Base-by-base conservation (phyloP, 2,797 vertebrate species). In the Urophycis tenuis region DNA sequence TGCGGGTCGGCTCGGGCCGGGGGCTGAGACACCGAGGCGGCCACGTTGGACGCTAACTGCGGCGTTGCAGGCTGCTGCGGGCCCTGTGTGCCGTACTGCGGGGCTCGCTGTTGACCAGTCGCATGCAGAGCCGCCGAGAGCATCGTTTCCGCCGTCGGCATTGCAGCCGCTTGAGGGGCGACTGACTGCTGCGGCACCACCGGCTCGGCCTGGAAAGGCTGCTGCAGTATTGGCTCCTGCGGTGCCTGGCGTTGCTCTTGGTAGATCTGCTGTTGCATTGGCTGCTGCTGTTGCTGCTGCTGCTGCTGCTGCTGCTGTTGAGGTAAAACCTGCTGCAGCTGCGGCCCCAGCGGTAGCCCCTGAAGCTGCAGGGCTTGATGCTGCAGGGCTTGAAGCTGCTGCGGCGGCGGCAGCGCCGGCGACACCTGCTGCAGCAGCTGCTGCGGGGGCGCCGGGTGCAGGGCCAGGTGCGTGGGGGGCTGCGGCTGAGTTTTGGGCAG, bases 241-340 rank as follows among this genome's bases (percentile, higher is more conserved):
- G 87, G 90, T 11, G 88, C 77, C 7, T 85, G 86, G 72, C 81
- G 72, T 81, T 90, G 87, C 25, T 90, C 88, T 75, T 84, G 90
- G 49, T 88, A 83, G 9, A 80, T 78, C 81, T 88, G 89, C 73
- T 84, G 78, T 33, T 91, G 89, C 22, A 81, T 64, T n/a, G 78
- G 85, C 25, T 83, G 84, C 29, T 84, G 81, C 8, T 87, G 78
- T 71, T 82, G 82, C 39, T 78, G 81, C 64, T 85, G 84, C 39
- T 81, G 67, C 64, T 84, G 82, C 30, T n/a, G 84, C 29, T 84
- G 81, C 8, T 87, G 78, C 70, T 82, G 82, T 25, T 75, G 83
- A 11, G 74, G 35, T 72, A 85, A 33, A 12, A 80, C 29, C 39
- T 78, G 81, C 64, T 85, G 84, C 39, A 82, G 67, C 64, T 84